These are phyloP conservation scores for Naso thynnoides DNA, from an alignment of 2,797 vertebrate genomes.

Conservation along the genomic window DNA sequence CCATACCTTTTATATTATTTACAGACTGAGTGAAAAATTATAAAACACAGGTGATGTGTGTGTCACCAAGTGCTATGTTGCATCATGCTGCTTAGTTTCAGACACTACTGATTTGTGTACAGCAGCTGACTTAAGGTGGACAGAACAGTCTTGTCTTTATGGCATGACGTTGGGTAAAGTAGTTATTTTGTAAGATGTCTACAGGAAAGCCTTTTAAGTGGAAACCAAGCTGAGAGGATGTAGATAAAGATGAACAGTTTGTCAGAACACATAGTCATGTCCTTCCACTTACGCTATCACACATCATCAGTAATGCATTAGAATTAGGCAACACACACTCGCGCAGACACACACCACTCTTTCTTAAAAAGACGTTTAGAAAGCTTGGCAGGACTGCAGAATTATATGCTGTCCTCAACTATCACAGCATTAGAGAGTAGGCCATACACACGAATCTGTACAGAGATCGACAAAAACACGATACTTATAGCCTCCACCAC, in stretches of 20 bases:
- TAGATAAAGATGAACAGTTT: slow-evolving; percentile 44
- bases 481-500: too few relatives aligned
- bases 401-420: slow-evolving; percentile 15
- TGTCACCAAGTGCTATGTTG: neutral
- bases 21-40: neutral
- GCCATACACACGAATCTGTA: too few relatives aligned
- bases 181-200: neutral
- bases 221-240: slow-evolving; percentile 39
- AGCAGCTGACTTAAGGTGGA: too few relatives aligned
- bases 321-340: neutral
- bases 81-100: neutral
- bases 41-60: neutral
- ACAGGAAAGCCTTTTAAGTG: slow-evolving; percentile 31
- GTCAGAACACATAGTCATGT: slow-evolving; percentile 56
- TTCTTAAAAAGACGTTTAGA: slow-evolving; percentile 17
- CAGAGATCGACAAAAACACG: too few relatives aligned
- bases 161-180: neutral
- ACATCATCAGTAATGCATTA: slow-evolving; percentile 50
- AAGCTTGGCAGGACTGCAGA: slow-evolving; percentile 15
- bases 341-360: neutral
- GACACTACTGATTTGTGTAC: neutral
- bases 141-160: neutral
- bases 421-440: too few relatives aligned
- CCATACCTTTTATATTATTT: neutral
- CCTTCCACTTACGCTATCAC: slow-evolving; percentile 58